Base-by-base conservation (phyloP, 2,797 vertebrate genomes). In the Micropoecilia bifurca region DNA sequence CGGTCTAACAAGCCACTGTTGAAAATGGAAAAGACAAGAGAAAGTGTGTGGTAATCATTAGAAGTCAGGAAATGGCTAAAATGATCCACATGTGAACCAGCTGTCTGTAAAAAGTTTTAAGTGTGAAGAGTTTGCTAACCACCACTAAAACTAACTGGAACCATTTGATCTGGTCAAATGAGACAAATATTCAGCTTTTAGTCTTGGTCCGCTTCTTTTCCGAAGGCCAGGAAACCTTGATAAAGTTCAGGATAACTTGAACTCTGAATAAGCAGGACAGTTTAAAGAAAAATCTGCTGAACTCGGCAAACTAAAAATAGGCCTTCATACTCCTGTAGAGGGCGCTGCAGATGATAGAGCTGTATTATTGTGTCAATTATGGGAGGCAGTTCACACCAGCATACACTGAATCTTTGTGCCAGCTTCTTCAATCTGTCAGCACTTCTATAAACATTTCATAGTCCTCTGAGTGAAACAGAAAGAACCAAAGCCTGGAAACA, bases 371-470 rank as follows among this genome's bases (percentile, higher is more conserved):
- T 80, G 77, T 74, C 48, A 83, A 61, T n/a, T 66, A 72, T 59
- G 28, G 73, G 16, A 10, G 73, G 46, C 77, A 41, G 74, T 66
- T 76, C 50, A 25, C 72, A 61, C 55, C 71, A 86, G 80, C 79
- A 80, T 41, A 61, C 55, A 22, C 39, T 55, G 73, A 57, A 43
- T 63, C 30, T 68, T 48, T 78, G 71, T 75, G 55, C 73, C 45
- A 71, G 59, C 75, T 77, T 80, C 68, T 81, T 82, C 74, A 59
- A 76, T 79, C 74, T 81, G 75, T 75, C 72, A 55, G 74, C 13
- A 25, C 66, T 78, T 77, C 61, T 12, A 2, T 77, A 81, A 75
- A 59, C 39, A 47, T 80, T 85, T 81, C n/a, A 47, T 55, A 48
- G 12, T 10, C 6, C 78, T 89, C 74, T 69, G 73, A 80, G 66